A percentile compares a stretch with the other conserved stretches of the same genome.
phyloP scores from a whole-genome alignment of 2,888 invertebrate genomes.

The Eretmocerus hayati region DNA sequence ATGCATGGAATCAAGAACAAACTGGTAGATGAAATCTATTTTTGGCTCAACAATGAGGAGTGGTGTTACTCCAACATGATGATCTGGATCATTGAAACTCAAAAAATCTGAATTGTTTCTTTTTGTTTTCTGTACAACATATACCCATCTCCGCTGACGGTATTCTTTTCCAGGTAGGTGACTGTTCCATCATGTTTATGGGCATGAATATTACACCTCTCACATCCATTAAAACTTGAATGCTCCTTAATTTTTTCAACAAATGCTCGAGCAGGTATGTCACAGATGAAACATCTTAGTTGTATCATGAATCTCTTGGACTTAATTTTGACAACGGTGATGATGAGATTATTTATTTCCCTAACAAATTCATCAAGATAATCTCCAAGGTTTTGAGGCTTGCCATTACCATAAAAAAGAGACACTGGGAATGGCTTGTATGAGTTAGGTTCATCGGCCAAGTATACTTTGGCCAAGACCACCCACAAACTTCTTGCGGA shows the following conservation, averaged over 20 bases:
- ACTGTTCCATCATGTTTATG: neutral
- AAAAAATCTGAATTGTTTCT: constrained; percentile 15
- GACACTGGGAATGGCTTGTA: constrained; percentile 23
- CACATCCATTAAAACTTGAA: constrained; percentile 1
- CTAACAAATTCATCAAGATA: constrained; percentile 21
- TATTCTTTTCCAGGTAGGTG: neutral
- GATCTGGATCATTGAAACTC: constrained; percentile 7
- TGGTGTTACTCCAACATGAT: constrained; percentile 16
- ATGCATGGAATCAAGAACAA: constrained; percentile 23
- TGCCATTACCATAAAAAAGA: constrained; percentile 21
- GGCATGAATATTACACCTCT: neutral
- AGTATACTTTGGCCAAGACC: constrained; percentile 21
- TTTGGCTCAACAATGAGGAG: constrained; percentile 9
- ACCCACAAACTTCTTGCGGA: constrained; percentile 20
- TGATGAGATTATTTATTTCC: constrained; percentile 21
- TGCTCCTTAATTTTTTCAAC: constrained; percentile 4
- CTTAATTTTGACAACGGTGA: constrained; percentile 18
- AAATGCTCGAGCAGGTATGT: constrained; percentile 16
- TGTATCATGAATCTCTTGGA: constrained; percentile 11
- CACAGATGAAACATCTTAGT: constrained; percentile 20
- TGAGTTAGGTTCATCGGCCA: constrained; percentile 9
- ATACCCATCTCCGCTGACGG: too few species aligned
- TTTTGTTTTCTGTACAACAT: neutral
- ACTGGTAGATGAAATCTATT: constrained; percentile 18
- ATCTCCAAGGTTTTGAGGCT: constrained; percentile 15